Evolutionary conservation across 1,140 invertebrate species (phyloP), one percentile per base, ranked within the genome.

Genomic region (Saxidomus purpurata): DNA sequence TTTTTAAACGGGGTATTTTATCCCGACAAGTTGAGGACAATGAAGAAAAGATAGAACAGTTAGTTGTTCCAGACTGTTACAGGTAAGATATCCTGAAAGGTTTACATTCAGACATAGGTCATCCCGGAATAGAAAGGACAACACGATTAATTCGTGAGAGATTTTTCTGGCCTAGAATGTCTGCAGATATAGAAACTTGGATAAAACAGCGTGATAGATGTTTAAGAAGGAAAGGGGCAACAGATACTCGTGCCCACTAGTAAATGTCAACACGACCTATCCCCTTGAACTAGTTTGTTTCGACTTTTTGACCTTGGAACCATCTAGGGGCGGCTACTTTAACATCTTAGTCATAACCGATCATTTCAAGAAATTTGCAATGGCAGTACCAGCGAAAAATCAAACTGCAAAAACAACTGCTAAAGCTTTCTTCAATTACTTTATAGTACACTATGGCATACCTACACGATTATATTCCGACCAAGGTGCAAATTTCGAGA

Each of bases 401-500:
- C 71, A 86, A 69, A 87, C 87, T 55, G 81, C 81, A 36, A 86
- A 49, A 63, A 87, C 83, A 34, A 91, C 87, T 0, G 82, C 88
- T 31, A 67, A 82, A 36, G 43, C 71, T 19, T 77, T 90, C 22
- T n/a, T n/a, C n/a, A n/a, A n/a, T n/a, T n/a, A n/a, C n/a, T 91
- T 76, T 31, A 6, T 86, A 0, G 8, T 87, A 13, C 28, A 87
- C 25, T 90, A 63, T 87, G 89, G 87, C 2, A 63, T 90, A 19
- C 88, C 90, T 47, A 52, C 25, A 11, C 19, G 38, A 40, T 34
- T 90, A 25, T 79, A 90, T 63, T 63, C 52, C 0, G 89, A 90
- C 61, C 83, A 87, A 69, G 79, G 90, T 4, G 84, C 77, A 9
- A 90, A 87, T 43, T 88, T 90, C 61, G 88, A 91, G 43, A 77